phyloP scores from a whole-genome alignment of 2,797 vertebrate genomes.

The Thalassophryne amazonica region DNA sequence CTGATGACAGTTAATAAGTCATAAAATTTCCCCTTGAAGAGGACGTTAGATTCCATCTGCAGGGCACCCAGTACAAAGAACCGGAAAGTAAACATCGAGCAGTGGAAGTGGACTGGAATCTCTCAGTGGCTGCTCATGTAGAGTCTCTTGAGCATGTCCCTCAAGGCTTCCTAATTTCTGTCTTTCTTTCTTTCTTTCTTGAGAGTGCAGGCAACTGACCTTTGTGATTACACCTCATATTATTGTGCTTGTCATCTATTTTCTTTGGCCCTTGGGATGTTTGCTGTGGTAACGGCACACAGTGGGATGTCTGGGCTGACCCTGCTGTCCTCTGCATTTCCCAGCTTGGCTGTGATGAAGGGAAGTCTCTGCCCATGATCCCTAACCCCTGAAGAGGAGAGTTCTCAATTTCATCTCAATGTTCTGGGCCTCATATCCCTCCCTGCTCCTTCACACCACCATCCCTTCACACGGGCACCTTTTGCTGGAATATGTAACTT shows the following conservation, averaged over 20 bases:
- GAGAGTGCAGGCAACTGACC: slow-evolving; percentile 70
- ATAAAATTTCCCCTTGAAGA: slow-evolving; percentile 94
- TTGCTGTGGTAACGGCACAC: slow-evolving; percentile 92
- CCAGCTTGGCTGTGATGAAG: slow-evolving; percentile 91
- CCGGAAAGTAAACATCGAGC: slow-evolving; percentile 92
- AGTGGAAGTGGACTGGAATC: slow-evolving; percentile 89
- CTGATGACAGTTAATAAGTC: slow-evolving; percentile 99
- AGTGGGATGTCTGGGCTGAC: slow-evolving; percentile 89
- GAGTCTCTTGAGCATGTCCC: slow-evolving; percentile 86
- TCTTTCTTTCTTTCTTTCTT: slow-evolving; percentile 61
- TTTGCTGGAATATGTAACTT: slow-evolving; percentile 83
- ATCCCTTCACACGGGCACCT: slow-evolving; percentile 74
- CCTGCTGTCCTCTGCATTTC: slow-evolving; percentile 92
- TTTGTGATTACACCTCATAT: slow-evolving; percentile 79
- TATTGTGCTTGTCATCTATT: slow-evolving; percentile 92
- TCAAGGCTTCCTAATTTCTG: slow-evolving; percentile 90
- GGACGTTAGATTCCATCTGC: slow-evolving; percentile 93
- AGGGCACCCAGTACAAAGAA: slow-evolving; percentile 88
- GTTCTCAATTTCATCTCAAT: slow-evolving; percentile 90
- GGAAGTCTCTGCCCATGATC: slow-evolving; percentile 87
- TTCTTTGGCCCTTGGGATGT: slow-evolving; percentile 90
- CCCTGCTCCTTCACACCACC: slow-evolving; percentile 23
- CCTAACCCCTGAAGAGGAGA: slow-evolving; percentile 93
- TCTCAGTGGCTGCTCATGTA: slow-evolving; percentile 88
- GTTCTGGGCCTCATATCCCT: slow-evolving; percentile 76